Evolutionary conservation across 2,113 vertebrate genomes (phyloP).

Genomic region (Forbesichthys papilliferus): DNA sequence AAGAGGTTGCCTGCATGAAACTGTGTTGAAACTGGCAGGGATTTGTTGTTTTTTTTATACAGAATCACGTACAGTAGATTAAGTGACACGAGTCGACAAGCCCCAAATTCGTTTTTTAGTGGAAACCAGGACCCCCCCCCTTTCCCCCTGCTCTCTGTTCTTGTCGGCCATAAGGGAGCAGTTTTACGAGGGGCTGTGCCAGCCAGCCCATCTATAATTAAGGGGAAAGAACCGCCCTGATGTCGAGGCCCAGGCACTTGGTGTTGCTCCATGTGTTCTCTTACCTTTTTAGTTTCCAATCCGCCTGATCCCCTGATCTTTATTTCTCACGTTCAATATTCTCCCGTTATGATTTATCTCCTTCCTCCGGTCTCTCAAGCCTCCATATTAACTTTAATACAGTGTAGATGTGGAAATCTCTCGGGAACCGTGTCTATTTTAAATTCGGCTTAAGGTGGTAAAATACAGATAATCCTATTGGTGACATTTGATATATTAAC

Average conservation of each 20-base stretch:
- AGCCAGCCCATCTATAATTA: conserved; percentile 66
- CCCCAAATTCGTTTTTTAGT: too few species aligned
- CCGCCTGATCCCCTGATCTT: not conserved
- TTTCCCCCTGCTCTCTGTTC: too few species aligned
- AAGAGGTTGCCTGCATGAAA: conserved; percentile 30
- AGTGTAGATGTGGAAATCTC: not conserved
- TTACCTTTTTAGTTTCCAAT: conserved; percentile 14
- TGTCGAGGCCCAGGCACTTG: conserved; percentile 41
- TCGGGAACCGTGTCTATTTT: too few species aligned
- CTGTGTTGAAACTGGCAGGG: conserved; percentile 15
- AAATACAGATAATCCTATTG: too few species aligned
- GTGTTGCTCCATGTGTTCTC: conserved; percentile 43
- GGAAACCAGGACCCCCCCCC: too few species aligned
- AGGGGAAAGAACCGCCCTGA: conserved; percentile 50
- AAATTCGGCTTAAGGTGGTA: too few species aligned
- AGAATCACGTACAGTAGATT: too few species aligned
- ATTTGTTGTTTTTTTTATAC: too few species aligned
- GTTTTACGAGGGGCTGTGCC: conserved; percentile 54
- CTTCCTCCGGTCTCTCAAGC: conserved; percentile 32
- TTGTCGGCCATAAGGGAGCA: conserved; percentile 11
- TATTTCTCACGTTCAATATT: not conserved
- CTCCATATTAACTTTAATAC: not conserved
- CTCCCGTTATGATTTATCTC: conserved; percentile 23
- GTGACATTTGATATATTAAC: too few species aligned
- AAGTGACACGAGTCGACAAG: too few species aligned